phyloP scores from a whole-genome alignment of 92 coral and sea anemone species.

The Micromussa lordhowensis region DNA sequence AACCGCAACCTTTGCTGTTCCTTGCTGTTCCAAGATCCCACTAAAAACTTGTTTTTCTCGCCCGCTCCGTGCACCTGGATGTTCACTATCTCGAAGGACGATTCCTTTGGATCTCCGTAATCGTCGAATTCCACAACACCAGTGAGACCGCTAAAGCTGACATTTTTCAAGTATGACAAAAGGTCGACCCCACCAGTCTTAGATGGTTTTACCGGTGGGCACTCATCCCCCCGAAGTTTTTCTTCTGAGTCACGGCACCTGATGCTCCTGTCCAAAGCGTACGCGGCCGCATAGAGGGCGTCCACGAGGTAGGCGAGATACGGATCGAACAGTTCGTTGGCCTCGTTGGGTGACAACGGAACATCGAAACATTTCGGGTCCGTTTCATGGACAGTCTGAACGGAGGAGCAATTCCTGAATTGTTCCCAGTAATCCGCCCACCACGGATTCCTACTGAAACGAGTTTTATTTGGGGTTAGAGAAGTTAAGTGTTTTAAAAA shows the following conservation, averaged over 20 bases:
- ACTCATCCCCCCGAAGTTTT: slow-evolving; percentile 5
- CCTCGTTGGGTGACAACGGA: slow-evolving; percentile 32
- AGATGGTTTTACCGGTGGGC: slow-evolving; percentile 18
- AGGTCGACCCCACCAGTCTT: slow-evolving; percentile 20
- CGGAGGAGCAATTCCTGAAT: slow-evolving; percentile 26
- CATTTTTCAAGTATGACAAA: slow-evolving; percentile 41
- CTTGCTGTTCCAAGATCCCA: slow-evolving; percentile 65
- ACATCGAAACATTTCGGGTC: slow-evolving; percentile 33
- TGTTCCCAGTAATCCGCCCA: slow-evolving; percentile 63
- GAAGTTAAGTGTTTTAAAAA: slow-evolving; percentile 29
- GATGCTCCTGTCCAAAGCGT: slow-evolving; percentile 47
- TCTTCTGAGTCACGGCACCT: slow-evolving; percentile 36
- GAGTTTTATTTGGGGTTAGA: slow-evolving; percentile 4
- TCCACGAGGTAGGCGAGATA: slow-evolving; percentile 63
- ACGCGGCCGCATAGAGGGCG: slow-evolving; percentile 56
- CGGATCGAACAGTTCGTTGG: slow-evolving; percentile 41
- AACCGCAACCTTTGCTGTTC: slow-evolving; percentile 19
- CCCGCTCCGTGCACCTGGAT: slow-evolving; percentile 31
- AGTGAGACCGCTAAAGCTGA: slow-evolving; percentile 57
- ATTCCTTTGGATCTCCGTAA: slow-evolving; percentile 60
- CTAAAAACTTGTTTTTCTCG: slow-evolving; percentile 17
- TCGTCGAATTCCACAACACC: slow-evolving; percentile 58
- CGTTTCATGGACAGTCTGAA: background rate
- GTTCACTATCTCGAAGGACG: slow-evolving; percentile 63
- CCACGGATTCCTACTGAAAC: slow-evolving; percentile 39